phyloP scores from a whole-genome alignment of 2,888 invertebrate species.

The Podabrus alpinus region DNA sequence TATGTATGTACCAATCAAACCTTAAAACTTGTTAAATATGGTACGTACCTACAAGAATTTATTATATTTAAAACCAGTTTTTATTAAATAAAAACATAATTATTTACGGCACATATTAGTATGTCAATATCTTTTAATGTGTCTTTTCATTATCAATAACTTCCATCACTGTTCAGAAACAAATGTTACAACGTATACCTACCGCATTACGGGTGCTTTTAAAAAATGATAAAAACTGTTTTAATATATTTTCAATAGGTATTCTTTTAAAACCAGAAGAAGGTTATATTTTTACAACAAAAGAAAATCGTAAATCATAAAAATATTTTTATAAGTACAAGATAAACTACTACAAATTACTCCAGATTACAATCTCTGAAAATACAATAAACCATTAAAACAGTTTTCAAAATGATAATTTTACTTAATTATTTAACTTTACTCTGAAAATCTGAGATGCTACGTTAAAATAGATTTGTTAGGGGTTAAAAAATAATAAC shows the following conservation, averaged over 20 bases:
- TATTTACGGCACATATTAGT: background rate
- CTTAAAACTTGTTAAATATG: background rate
- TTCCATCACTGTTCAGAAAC: background rate
- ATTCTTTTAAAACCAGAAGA: background rate
- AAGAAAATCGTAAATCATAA: no score
- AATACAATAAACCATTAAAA: no score
- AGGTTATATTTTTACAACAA: background rate
- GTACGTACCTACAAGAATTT: background rate
- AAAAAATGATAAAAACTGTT: background rate
- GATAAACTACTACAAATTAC: no score
- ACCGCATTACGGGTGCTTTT: background rate
- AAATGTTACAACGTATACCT: background rate
- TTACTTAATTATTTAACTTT: no score
- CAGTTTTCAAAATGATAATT: no score
- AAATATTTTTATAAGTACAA: no score
- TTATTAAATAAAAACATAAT: background rate
- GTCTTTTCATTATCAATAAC: background rate
- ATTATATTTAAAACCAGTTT: background rate
- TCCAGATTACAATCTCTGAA: no score
- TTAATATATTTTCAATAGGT: background rate
- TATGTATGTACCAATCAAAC: background rate
- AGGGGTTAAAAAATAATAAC: background rate
- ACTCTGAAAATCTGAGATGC: no score
- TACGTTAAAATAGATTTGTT: no score
- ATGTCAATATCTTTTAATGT: background rate